Conservation (phyloP, 2,113 vertebrate species). For the Oriolus oriolus region DNA sequence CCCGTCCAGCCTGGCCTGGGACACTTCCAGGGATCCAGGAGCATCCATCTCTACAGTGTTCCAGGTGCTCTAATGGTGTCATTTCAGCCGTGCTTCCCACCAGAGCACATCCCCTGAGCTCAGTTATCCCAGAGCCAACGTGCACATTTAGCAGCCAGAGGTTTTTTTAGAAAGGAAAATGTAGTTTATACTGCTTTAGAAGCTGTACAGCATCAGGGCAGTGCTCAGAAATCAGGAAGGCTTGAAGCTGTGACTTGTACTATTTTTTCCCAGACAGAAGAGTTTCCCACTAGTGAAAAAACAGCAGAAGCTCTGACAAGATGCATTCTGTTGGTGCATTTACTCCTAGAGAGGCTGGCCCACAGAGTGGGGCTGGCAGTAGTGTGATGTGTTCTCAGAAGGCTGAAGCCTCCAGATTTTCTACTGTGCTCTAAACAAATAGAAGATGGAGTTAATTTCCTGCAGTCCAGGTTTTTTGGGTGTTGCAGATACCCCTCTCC, state of each 20-base stretch:
- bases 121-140: neutral
- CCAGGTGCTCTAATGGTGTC: neutral
- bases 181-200: neutral
- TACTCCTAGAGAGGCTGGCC: neutral
- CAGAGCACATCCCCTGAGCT: neutral
- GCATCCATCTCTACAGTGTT: neutral
- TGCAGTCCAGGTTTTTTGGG: neutral
- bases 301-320: neutral
- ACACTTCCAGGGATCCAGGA: neutral
- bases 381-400: neutral
- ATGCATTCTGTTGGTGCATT: neutral
- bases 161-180: neutral
- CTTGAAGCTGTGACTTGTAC: neutral
- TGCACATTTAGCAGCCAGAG: neutral
- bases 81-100: neutral
- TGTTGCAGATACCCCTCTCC: neutral
- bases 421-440: neutral
- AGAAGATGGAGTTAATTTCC: neutral
- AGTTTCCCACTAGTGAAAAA: neutral
- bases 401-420: neutral
- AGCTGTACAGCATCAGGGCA: neutral
- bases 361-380: neutral
- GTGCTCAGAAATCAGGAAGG: neutral
- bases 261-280: neutral
- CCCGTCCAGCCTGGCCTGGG: neutral